phyloP scores from a whole-genome alignment of 1,140 invertebrate species.

The Episyrphus balteatus region DNA sequence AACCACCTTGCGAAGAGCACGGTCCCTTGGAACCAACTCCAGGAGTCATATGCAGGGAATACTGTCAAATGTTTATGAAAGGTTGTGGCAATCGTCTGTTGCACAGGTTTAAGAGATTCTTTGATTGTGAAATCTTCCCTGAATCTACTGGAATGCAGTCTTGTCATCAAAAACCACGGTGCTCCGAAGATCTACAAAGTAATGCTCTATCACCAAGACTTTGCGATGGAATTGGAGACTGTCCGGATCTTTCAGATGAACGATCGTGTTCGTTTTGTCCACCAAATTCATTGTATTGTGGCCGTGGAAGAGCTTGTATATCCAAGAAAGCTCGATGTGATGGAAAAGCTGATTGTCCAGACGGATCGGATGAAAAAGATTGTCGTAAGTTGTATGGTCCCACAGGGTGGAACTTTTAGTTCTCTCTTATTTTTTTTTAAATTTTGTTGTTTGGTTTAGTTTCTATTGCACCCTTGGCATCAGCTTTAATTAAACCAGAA shows the following conservation, averaged over 20 bases:
- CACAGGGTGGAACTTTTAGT: not conserved
- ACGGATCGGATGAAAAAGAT: conserved; percentile 73
- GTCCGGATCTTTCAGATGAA: conserved; percentile 72
- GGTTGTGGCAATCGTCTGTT: conserved; percentile 68
- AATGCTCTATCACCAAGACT: conserved; percentile 60
- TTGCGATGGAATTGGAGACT: conserved; percentile 79
- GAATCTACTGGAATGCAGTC: conserved; percentile 60
- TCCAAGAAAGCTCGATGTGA: conserved; percentile 61
- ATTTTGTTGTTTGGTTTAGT: conserved; percentile 41
- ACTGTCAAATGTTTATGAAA: conserved; percentile 73
- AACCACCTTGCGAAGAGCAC: conserved; percentile 56
- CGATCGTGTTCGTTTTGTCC: conserved; percentile 65
- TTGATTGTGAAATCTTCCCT: conserved; percentile 72
- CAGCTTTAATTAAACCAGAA: conserved; percentile 43
- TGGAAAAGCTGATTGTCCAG: conserved; percentile 69
- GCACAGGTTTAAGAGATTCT: conserved; percentile 51
- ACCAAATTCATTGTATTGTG: conserved; percentile 58
- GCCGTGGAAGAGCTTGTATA: conserved; percentile 62
- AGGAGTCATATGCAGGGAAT: conserved; percentile 59
- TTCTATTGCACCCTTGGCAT: conserved; percentile 56
- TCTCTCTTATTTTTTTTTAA: not conserved
- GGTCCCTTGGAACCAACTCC: conserved; percentile 23
- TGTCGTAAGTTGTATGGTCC: conserved; percentile 53
- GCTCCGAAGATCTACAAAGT: conserved; percentile 55
- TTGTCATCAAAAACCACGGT: conserved; percentile 66